A percentile compares a stretch with the other conserved stretches of the same genome.
Conservation (phyloP, 2,797 vertebrate genomes). For the Ctenochaetus hawaiiensis region DNA sequence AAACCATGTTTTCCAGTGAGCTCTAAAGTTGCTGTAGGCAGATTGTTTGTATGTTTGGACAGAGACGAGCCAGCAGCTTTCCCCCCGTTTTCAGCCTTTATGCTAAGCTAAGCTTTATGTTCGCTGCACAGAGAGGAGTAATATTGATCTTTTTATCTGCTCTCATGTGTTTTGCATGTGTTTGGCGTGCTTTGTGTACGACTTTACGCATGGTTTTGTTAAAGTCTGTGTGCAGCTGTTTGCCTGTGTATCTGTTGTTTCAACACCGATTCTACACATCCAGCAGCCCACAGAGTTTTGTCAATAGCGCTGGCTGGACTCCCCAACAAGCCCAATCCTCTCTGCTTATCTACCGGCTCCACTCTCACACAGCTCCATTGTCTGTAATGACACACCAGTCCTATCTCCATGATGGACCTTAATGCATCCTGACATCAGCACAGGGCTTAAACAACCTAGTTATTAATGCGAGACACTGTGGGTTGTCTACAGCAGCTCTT, state of each 20-base stretch:
- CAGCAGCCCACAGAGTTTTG: conserved; percentile 65
- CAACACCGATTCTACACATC: conserved; percentile 35
- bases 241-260: conserved; percentile 44
- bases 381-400: conserved; percentile 48
- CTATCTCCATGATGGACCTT: conserved; percentile 57
- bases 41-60: neutral
- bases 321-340: conserved; percentile 49
- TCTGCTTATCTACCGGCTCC: conserved; percentile 66
- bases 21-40: too few relatives aligned
- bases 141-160: neutral
- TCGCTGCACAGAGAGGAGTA: neutral
- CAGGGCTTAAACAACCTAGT: conserved; percentile 39
- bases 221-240: conserved; percentile 12
- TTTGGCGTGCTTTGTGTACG: neutral
- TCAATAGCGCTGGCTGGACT: conserved; percentile 60
- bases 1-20: too few relatives aligned
- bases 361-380: conserved; percentile 59
- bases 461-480: conserved; percentile 49
- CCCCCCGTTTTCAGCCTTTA: too few relatives aligned
- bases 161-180: neutral
- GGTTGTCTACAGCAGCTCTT: conserved; percentile 29
- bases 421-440: conserved; percentile 61
- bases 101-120: neutral
- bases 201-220: neutral
- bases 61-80: too few relatives aligned